Conservation (phyloP, 2,888 invertebrate genomes). For the Empis livida region DNA sequence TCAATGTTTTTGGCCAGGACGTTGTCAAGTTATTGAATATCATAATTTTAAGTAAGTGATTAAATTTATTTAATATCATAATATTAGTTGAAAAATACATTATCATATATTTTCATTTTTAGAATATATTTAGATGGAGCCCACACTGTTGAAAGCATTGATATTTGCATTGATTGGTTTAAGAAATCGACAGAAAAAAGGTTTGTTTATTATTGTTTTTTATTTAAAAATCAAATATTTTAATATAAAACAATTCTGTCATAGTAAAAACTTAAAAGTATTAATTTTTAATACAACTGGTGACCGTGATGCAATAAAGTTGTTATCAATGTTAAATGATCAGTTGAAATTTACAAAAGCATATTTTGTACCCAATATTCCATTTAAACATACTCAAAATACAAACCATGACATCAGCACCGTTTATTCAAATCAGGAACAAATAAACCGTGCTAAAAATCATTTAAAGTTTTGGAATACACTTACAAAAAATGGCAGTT, state of each 20-base stretch:
- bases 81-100: too few relatives aligned
- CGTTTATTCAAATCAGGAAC: slow-evolving; percentile 21
- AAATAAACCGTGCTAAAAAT: slow-evolving; percentile 39
- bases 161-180: slow-evolving; percentile 75
- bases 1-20: slow-evolving; percentile 68
- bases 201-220: slow-evolving; percentile 7
- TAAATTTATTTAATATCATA: neutral
- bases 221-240: slow-evolving; percentile 8
- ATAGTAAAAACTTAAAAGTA: slow-evolving; percentile 32
- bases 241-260: slow-evolving; percentile 3
- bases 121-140: slow-evolving; percentile 84
- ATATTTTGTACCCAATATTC: slow-evolving; percentile 49
- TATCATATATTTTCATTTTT: slow-evolving; percentile 8
- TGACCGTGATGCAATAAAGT: slow-evolving; percentile 44
- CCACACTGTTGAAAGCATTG: slow-evolving; percentile 81
- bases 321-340: slow-evolving; percentile 45
- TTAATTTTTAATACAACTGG: slow-evolving; percentile 71
- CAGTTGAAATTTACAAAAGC: slow-evolving; percentile 38
- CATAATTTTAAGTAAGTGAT: slow-evolving; percentile 33
- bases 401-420: slow-evolving; percentile 9
- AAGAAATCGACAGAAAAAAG: slow-evolving; percentile 33
- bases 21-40: slow-evolving; percentile 56
- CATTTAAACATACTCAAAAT: slow-evolving; percentile 19
- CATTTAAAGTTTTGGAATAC: slow-evolving; percentile 40
- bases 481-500: slow-evolving; percentile 4